These are phyloP conservation scores for Stenchaetothrips biformis DNA, from an alignment of 2,888 invertebrate genomes.

Conservation along the genomic window DNA sequence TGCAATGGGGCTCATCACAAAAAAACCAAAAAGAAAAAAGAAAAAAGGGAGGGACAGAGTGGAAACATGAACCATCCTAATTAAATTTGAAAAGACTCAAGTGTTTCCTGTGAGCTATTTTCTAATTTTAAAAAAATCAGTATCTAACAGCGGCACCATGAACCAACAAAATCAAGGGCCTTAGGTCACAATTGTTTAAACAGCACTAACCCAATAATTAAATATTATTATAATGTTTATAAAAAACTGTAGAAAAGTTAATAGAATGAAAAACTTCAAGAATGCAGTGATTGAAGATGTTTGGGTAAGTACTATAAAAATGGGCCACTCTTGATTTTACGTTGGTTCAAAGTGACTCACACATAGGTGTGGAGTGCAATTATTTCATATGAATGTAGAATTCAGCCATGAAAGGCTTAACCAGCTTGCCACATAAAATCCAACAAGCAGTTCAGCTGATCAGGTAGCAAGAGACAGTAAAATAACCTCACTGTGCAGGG, in stretches of 20 bases:
- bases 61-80: background rate
- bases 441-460: background rate
- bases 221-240: background rate
- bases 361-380: background rate
- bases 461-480: background rate
- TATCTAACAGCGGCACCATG: background rate
- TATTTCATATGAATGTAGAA: background rate
- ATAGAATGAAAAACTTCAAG: background rate
- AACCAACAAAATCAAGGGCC: background rate
- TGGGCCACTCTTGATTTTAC: background rate
- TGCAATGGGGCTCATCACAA: background rate
- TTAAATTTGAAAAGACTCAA: background rate
- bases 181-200: background rate
- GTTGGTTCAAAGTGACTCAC: background rate
- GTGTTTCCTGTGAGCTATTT: background rate
- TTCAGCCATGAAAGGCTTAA: background rate
- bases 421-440: background rate
- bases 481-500: conserved; percentile 61
- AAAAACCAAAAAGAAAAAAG: background rate
- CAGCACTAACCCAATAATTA: background rate
- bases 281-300: background rate
- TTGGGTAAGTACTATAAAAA: background rate
- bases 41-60: background rate
- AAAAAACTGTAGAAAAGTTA: background rate
- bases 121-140: background rate